These are phyloP conservation scores for Pituophis catenifer DNA, from an alignment of 2,113 vertebrate genomes.

Conservation along the genomic window DNA sequence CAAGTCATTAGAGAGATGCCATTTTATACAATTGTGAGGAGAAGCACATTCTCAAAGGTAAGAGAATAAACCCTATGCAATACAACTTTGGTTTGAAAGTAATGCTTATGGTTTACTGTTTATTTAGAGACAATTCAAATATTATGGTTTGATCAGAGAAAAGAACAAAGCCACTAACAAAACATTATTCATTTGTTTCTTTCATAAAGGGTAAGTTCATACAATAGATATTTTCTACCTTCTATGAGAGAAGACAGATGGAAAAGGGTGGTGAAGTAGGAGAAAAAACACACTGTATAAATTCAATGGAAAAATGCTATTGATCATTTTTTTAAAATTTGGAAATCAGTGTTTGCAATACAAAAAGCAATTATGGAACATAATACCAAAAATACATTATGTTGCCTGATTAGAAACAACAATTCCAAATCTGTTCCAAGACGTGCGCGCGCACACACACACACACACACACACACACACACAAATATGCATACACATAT, in stretches of 20 bases:
- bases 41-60: conserved; percentile 41
- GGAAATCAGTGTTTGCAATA: neutral
- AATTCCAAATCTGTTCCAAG: no score
- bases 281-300: neutral
- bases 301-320: neutral
- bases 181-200: conserved; percentile 65
- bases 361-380: neutral
- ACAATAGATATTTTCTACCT: conserved; percentile 38
- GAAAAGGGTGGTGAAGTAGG: no score
- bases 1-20: conserved; percentile 53
- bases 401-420: neutral
- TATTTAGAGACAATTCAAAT: conserved; percentile 59
- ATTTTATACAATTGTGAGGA: conserved; percentile 46
- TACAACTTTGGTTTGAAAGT: conserved; percentile 56
- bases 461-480: neutral
- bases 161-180: conserved; percentile 25
- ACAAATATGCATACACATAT: neutral
- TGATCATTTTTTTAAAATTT: neutral
- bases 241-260: neutral
- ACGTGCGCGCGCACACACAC: fast-evolving
- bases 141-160: conserved; percentile 60
- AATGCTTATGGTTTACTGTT: conserved; percentile 60
- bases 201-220: conserved; percentile 52
- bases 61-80: conserved; percentile 62
- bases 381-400: neutral